Percentiles rank a stretch among this genome's conserved stretches.
Evolutionary conservation across 2,113 vertebrate species (phyloP).

Genomic region (Callorhinus ursinus): DNA sequence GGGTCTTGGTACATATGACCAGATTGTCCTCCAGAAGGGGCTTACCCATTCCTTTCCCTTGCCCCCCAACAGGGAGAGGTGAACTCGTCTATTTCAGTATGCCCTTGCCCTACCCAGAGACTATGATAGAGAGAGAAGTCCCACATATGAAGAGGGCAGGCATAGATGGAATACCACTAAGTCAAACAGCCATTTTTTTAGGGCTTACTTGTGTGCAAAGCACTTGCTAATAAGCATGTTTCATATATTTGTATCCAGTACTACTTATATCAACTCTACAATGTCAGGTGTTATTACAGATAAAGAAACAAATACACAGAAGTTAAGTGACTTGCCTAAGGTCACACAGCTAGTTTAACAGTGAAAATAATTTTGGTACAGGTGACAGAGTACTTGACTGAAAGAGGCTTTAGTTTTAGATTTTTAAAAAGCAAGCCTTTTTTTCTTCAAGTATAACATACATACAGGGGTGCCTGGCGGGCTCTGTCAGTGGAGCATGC

Average conservation of each 20-base stretch:
- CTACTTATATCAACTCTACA: background rate
- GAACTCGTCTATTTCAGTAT: background rate
- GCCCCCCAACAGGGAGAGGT: background rate
- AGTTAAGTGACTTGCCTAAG: background rate
- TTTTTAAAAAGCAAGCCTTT: background rate
- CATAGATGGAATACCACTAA: background rate
- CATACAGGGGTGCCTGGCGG: background rate
- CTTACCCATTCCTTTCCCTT: background rate
- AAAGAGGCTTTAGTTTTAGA: background rate
- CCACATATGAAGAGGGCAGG: background rate
- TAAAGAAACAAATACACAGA: background rate
- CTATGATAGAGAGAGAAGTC: background rate
- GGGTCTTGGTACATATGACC: background rate
- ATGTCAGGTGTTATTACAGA: background rate
- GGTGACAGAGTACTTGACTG: background rate
- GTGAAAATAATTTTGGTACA: background rate
- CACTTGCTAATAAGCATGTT: background rate
- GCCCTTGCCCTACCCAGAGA: background rate
- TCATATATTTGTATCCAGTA: background rate
- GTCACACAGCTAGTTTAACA: background rate
- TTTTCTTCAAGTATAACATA: background rate
- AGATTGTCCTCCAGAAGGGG: background rate
- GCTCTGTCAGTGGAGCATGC: background rate
- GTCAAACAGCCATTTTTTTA: background rate
- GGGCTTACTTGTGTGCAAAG: background rate